Evolutionary conservation across 2,888 invertebrate genomes (phyloP), one percentile per base, ranked within the genome.

Genomic region (Achlya flavicornis): DNA sequence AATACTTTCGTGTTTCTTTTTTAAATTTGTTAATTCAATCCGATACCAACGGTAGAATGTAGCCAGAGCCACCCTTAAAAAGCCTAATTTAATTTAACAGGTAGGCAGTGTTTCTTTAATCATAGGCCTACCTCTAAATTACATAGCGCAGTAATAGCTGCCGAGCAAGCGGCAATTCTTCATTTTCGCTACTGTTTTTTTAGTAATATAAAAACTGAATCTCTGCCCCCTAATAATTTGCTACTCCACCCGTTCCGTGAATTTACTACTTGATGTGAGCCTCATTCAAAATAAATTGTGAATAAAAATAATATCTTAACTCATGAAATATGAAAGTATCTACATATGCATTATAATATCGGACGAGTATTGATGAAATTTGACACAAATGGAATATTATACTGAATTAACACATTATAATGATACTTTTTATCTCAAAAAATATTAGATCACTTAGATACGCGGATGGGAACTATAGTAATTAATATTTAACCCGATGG

Each of bases 11-110:
- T 77, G 72, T 82, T 84, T 71, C 73, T 84, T 89, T 87, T 89
- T 86, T 83, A 83, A 76, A 71, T 85, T 84, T 81, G 82, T 84
- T 83, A 86, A 86, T 86, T 83, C 80, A 76, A 81, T 72, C 80
- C 80, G 83, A 82, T 85, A 84, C 75, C 69, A 62, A 64, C 46
- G 64, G 69, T 65, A 87, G 87, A 89, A 90, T 89, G 87, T 64
- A 75, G 69, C 77, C 78, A 86, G 86, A 88, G 87, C 90, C 88
- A 89, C 88, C 88, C 88, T 89, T 90, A 90, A 92, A 91, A 91
- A 89, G 90, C 89, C 91, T 93, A 93, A 93, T 93, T 93, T 93
- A 93, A 93, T 93, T 93, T 92, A 92, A 93, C 89, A 92, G 93
- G 93, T 92, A 92, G 92, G 93, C 93, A 90, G 90, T 77, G 87